phyloP scores from a whole-genome alignment of 2,113 vertebrate genomes.

The Stictonetta naevosa region DNA sequence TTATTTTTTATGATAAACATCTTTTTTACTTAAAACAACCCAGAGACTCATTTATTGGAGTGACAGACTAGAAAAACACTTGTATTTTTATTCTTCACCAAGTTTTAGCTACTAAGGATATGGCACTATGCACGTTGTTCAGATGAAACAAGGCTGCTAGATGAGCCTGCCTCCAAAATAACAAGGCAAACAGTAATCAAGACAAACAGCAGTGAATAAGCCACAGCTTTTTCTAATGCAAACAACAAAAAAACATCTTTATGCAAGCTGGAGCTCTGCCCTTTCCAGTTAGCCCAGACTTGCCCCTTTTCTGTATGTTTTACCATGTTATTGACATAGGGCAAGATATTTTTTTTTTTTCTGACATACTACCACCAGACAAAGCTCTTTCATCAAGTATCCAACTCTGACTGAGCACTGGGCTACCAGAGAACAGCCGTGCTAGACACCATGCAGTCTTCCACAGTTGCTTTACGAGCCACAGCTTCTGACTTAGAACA shows the following conservation, averaged over 20 bases:
- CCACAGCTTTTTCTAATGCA: not conserved
- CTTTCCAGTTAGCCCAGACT: slow-evolving; percentile 42
- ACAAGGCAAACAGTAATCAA: not conserved
- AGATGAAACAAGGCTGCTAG: not conserved
- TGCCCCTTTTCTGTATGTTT: not conserved
- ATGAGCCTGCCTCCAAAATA: not conserved
- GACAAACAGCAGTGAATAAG: not conserved
- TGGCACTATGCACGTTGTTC: not conserved
- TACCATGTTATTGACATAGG: not conserved
- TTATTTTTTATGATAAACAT: not conserved
- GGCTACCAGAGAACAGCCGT: not conserved
- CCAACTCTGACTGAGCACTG: not conserved
- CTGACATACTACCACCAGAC: not conserved
- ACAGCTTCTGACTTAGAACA: not conserved
- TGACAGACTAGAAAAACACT: not conserved
- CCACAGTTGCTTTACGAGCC: not conserved
- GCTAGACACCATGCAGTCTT: not conserved
- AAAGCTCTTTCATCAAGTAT: slow-evolving; percentile 32
- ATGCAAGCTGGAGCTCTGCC: not conserved
- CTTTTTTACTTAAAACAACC: not conserved
- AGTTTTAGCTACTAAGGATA: not conserved
- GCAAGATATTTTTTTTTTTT: not conserved
- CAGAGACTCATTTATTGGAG: not conserved
- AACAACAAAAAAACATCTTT: not conserved
- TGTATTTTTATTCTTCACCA: not conserved